Evolutionary conservation across 2,797 vertebrate species (phyloP).

Genomic region (Darevskia nairensis): DNA sequence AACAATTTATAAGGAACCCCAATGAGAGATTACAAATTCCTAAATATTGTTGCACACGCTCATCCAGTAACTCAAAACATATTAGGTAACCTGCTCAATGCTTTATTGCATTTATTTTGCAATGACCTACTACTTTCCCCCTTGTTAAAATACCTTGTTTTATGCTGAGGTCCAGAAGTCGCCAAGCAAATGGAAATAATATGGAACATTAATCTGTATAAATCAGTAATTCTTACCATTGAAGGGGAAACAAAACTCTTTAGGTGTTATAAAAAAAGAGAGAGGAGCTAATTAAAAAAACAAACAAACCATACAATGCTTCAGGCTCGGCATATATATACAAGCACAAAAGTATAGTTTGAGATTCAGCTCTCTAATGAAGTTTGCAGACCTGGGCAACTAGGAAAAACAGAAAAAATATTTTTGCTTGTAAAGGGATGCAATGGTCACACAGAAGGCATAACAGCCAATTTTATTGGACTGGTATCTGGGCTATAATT

Average conservation of each 20-base stretch:
- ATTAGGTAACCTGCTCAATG: constrained; percentile 53
- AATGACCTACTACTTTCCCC: constrained; percentile 51
- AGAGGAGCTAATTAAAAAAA: not conserved
- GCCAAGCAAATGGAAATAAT: no score
- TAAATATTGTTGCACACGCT: constrained; percentile 40
- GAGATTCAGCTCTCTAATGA: not conserved
- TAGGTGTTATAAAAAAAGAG: not conserved
- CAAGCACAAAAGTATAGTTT: not conserved
- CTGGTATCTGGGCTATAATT: constrained; percentile 9
- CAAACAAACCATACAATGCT: not conserved
- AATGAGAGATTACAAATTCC: constrained; percentile 49
- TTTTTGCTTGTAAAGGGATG: constrained; percentile 1
- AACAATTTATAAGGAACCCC: constrained; percentile 58
- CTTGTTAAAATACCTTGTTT: not conserved
- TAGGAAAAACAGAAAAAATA: not conserved
- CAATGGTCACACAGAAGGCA: not conserved
- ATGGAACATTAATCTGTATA: no score
- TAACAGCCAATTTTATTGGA: not conserved
- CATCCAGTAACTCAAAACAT: constrained; percentile 51
- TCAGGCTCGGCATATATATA: not conserved
- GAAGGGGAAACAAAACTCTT: not conserved
- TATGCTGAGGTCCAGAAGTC: not conserved
- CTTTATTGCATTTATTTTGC: constrained; percentile 55
- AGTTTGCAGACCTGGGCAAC: constrained; percentile 4
- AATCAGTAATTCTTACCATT: not conserved